Evolutionary conservation across 2,888 invertebrate genomes (phyloP), one percentile per base, ranked within the genome.

Genomic region (Geophilus truncorum): DNA sequence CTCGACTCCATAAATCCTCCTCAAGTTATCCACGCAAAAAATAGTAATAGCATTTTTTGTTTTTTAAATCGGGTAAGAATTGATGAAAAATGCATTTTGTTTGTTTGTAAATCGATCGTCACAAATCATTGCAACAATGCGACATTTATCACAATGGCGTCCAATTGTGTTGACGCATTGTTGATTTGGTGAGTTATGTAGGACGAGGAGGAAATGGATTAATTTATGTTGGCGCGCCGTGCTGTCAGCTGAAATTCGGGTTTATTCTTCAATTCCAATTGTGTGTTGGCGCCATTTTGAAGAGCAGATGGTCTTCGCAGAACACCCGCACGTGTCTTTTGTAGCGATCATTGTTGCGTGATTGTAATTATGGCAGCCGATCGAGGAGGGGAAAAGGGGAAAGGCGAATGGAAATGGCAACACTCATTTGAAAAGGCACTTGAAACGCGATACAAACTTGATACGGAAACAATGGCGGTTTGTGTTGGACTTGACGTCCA

Each of bases 311-410:
- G 70, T 70, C 25, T 25, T 28, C 70, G 70, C 28, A 23, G 70
- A 70, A 28, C 10, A 70, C 25, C 70, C 70, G 70, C 70, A 70
- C 70, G 70, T 70, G 70, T 70, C 70, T 70, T n/a, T 70, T 70
- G 70, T 70, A 15, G 28, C 70, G 25, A 70, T 70, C 70, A 70
- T 70, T 25, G 70, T 70, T 70, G 70, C 70, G 70, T 70, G 70
- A 70, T 70, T 70, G 70, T 70, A 70, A 70, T 70, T 70, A 70
- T 70, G n/a, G 70, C 70, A 70, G 12, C 70, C 70, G 51, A 70
- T 28, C 70, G 70, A 70, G 10, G 25, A 70, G 70, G 70, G 70
- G 70, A 25, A 70, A 70, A n/a, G 57, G n/a, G 23, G 23, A 62
- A 23, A 23, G 21, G 23, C 21, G 57, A 23, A 23, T 62, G 57